phyloP scores from a whole-genome alignment of 2,797 vertebrate genomes.

The Gymnocypris eckloni region DNA sequence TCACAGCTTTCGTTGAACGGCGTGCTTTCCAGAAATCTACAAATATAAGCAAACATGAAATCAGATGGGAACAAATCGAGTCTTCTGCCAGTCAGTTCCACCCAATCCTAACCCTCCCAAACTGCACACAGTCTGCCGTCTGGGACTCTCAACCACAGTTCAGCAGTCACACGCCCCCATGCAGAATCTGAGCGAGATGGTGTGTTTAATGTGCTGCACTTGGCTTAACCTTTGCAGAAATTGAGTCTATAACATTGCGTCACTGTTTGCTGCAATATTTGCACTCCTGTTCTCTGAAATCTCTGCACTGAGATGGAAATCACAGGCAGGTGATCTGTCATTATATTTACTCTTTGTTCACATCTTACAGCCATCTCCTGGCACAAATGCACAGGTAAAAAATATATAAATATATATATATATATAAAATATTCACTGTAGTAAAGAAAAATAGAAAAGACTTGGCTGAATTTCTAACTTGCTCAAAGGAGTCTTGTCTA shows the following conservation, averaged over 20 bases:
- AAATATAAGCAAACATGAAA: constrained; percentile 36
- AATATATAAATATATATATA: too few species aligned
- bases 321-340: neutral
- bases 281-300: neutral
- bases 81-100: constrained; percentile 12
- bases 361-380: neutral
- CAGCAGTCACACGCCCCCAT: constrained; percentile 53
- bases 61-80: constrained; percentile 4
- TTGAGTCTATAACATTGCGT: constrained; percentile 7
- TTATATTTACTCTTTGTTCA: constrained; percentile 13
- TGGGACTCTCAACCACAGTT: constrained; percentile 54
- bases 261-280: constrained; percentile 22
- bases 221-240: constrained; percentile 28
- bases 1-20: neutral
- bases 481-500: neutral
- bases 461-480: neutral
- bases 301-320: constrained; percentile 3
- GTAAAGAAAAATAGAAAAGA: neutral
- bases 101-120: constrained; percentile 28
- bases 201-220: constrained; percentile 36
- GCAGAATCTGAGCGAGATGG: neutral
- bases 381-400: neutral
- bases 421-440: neutral
- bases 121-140: constrained; percentile 25
- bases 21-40: constrained; percentile 17